Percentiles rank a stretch among this genome's conserved stretches.
phyloP scores from a whole-genome alignment of 1,140 invertebrate species.

The Zophobas morio region DNA sequence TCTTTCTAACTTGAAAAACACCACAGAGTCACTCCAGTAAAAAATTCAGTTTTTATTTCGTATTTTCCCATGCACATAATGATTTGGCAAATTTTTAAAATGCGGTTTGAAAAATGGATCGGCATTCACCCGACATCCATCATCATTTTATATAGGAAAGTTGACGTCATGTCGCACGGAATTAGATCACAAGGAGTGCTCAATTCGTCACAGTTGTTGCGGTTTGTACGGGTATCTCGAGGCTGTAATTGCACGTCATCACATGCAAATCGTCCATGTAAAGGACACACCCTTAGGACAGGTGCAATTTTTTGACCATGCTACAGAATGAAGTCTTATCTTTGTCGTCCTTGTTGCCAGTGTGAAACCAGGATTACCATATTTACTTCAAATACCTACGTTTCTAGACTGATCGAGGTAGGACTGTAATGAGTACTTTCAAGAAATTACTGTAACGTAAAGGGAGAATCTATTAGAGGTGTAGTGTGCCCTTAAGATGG shows the following conservation, averaged over 20 bases:
- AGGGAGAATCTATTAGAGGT: constrained; percentile 8
- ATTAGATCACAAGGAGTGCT: constrained; percentile 39
- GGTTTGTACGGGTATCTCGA: constrained; percentile 26
- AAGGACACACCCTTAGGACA: constrained; percentile 40
- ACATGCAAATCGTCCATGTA: constrained; percentile 28
- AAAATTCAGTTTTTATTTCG: background rate
- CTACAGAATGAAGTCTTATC: background rate
- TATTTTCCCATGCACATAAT: background rate
- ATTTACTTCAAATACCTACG: background rate
- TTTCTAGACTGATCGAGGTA: constrained; percentile 21
- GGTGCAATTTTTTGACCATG: constrained; percentile 19
- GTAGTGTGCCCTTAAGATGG: constrained; percentile 19
- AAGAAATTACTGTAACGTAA: constrained; percentile 25
- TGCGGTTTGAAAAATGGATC: constrained; percentile 14
- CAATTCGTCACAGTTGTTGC: constrained; percentile 35
- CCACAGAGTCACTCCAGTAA: background rate
- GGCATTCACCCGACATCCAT: constrained; percentile 24
- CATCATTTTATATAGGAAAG: background rate
- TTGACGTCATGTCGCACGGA: constrained; percentile 26
- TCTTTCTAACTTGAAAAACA: background rate
- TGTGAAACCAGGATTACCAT: background rate
- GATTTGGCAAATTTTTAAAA: background rate
- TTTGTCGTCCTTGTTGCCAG: too few species aligned
- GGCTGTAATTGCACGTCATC: constrained; percentile 38
- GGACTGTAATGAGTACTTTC: constrained; percentile 9